phyloP scores from a whole-genome alignment of 2,113 vertebrate species.

The Oryzias javanicus region DNA sequence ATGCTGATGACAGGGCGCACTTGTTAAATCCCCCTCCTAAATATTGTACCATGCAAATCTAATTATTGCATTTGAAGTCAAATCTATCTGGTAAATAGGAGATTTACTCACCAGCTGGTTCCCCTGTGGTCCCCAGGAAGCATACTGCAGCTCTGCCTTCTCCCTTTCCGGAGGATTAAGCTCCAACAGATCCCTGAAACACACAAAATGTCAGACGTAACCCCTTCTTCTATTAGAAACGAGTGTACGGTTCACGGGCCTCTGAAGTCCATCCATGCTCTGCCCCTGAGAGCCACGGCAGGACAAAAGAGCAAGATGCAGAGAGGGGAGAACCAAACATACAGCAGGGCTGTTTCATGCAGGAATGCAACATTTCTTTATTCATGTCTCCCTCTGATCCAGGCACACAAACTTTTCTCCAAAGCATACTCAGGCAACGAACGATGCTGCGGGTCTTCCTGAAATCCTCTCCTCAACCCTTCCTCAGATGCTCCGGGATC shows the following conservation, averaged over 20 bases:
- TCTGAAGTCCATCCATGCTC: slow-evolving; percentile 48
- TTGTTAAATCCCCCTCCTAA: neutral
- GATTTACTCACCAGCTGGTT: slow-evolving; percentile 77
- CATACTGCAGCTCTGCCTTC: slow-evolving; percentile 68
- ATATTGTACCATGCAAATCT: neutral
- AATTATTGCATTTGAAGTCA: slow-evolving; percentile 1
- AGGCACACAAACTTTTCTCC: slow-evolving; percentile 50
- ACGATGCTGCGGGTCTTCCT: slow-evolving; percentile 20
- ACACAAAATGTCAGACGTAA: slow-evolving; percentile 52
- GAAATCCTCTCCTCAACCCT: slow-evolving; percentile 26
- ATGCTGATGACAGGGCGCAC: slow-evolving; percentile 9
- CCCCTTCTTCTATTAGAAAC: slow-evolving; percentile 3
- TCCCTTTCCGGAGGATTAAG: slow-evolving; percentile 65
- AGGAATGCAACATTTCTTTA: slow-evolving; percentile 45
- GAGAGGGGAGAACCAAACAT: slow-evolving; percentile 48
- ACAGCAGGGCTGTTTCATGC: slow-evolving; percentile 63
- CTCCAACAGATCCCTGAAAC: slow-evolving; percentile 73
- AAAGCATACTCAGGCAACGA: slow-evolving; percentile 51
- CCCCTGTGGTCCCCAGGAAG: slow-evolving; percentile 79
- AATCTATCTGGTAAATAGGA: slow-evolving; percentile 9
- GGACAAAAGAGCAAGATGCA: slow-evolving; percentile 69
- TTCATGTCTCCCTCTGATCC: slow-evolving; percentile 18
- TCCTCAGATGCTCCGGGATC: slow-evolving; percentile 27
- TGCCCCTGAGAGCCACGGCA: slow-evolving; percentile 34
- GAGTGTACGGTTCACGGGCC: slow-evolving; percentile 24